Evolutionary conservation across 2,888 invertebrate genomes (phyloP), one percentile per base, ranked within the genome.

Genomic region (Zelleria hepariella): DNA sequence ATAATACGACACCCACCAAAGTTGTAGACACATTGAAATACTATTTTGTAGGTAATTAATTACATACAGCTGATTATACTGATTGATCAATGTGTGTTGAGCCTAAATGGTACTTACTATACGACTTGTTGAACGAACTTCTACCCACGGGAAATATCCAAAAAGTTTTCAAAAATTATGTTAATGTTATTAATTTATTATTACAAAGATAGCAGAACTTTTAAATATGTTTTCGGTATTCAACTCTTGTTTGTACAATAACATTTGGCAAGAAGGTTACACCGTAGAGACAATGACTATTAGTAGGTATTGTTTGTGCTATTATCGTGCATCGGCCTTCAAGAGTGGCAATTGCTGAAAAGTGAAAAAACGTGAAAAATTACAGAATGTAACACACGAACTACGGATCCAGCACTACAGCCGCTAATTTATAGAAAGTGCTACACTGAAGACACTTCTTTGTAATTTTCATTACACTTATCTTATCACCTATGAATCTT

Each of bases 101-200:
- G 32, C 32, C 32, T 42, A 42, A 42, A 15, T 42, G 10, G 0
- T 15, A 42, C 32, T 42, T 26, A 15, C 21, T 20, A 51, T 23
- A 20, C 20, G 5, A 20, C 21, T 51, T 51, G 51, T 51, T 20
- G 23, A 51, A 21, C 8, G 10, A 51, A 51, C 51, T 51, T 21
- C 18, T 51, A 51, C 51, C 15, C 4, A 42, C 10, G 74, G 81
- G 82, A 82, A 78, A 77, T 82, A 82, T 82, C 81, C 81, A 82
- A 82, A 82, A 84, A 73, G 78, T 75, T 69, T 83, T 81, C 77
- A 83, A 83, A 83, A 82, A n/a, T n/a, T 78, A 82, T 77, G 78
- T 10, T 15, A 4, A 42, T 10, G 49, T 49, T 49, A 20, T 8
- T 7, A 49, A 21, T n/a, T n/a, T n/a, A n/a, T n/a, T 18, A 49